A percentile compares a stretch with the other conserved stretches of the same genome.
These are phyloP conservation scores for Chloroclysta siterata DNA, from an alignment of 2,888 invertebrate genomes.

Conservation along the genomic window DNA sequence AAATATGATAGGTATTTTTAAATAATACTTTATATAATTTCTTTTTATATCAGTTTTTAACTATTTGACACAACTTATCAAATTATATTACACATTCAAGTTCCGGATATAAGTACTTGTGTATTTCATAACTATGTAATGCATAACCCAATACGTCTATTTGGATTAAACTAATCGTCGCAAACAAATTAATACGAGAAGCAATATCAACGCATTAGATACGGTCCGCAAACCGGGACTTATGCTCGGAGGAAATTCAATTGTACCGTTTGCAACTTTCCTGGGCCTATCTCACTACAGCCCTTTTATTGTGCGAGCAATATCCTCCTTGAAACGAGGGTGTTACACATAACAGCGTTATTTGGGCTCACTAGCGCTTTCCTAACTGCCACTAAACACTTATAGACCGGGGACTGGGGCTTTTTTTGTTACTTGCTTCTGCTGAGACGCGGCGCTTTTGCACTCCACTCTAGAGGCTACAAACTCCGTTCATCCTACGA, in stretches of 20 bases:
- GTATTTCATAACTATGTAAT: not conserved
- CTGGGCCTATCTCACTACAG: slow-evolving; percentile 32
- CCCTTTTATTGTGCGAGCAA: slow-evolving; percentile 56
- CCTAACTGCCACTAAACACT: slow-evolving; percentile 57
- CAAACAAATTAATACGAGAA: slow-evolving; percentile 25
- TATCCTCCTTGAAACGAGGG: slow-evolving; percentile 48
- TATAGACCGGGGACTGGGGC: slow-evolving; percentile 41
- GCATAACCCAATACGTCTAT: not conserved
- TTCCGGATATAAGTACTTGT: not conserved
- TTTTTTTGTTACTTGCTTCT: slow-evolving; percentile 10
- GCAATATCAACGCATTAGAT: slow-evolving; percentile 26
- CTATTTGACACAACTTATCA: no score
- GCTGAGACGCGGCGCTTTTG: not conserved
- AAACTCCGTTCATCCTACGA: no score
- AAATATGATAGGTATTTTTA: no score
- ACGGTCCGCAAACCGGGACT: slow-evolving; percentile 27
- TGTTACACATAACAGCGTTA: slow-evolving; percentile 52
- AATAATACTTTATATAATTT: no score
- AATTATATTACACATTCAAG: no score
- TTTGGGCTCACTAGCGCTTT: slow-evolving; percentile 50
- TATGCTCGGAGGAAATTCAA: slow-evolving; percentile 31
- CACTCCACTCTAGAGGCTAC: not conserved
- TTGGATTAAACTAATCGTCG: slow-evolving; percentile 21
- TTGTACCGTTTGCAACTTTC: slow-evolving; percentile 29
- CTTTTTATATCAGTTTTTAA: no score